These are phyloP conservation scores for Melipona bicolor DNA, from an alignment of 2,888 invertebrate species.

Conservation along the genomic window DNA sequence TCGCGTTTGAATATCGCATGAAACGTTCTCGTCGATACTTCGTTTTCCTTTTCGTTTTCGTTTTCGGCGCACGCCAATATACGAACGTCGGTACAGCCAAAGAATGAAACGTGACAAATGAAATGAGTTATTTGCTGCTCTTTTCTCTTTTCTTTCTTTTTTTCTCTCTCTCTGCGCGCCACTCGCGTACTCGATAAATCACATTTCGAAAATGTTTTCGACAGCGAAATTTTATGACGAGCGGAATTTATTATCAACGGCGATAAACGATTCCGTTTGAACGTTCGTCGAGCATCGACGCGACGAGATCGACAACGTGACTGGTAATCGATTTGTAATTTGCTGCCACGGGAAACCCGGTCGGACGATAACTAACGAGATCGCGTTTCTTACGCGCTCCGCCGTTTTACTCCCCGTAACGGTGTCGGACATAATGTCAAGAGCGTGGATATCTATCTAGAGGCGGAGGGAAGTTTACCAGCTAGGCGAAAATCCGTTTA, in stretches of 20 bases:
- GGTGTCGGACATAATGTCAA: background rate
- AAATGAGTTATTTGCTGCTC: constrained; percentile 53
- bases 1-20: constrained; percentile 46
- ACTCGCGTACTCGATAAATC: constrained; percentile 46
- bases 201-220: constrained; percentile 45
- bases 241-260: constrained; percentile 43
- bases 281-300: background rate
- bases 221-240: constrained; percentile 22
- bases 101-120: constrained; percentile 44
- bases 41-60: no score
- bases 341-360: constrained; percentile 8
- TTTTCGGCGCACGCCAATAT: background rate
- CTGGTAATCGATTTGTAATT: constrained; percentile 2
- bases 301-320: background rate
- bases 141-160: background rate
- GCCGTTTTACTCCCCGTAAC: background rate
- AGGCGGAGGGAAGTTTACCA: background rate
- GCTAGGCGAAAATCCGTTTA: constrained; percentile 25
- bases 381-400: background rate
- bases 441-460: background rate
- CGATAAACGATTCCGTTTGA: constrained; percentile 31
- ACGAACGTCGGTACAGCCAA: background rate
- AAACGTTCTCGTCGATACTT: background rate
- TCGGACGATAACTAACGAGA: background rate
- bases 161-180: background rate